Base-by-base conservation (phyloP, 2,113 vertebrate species). In the Sardina pilchardus region DNA sequence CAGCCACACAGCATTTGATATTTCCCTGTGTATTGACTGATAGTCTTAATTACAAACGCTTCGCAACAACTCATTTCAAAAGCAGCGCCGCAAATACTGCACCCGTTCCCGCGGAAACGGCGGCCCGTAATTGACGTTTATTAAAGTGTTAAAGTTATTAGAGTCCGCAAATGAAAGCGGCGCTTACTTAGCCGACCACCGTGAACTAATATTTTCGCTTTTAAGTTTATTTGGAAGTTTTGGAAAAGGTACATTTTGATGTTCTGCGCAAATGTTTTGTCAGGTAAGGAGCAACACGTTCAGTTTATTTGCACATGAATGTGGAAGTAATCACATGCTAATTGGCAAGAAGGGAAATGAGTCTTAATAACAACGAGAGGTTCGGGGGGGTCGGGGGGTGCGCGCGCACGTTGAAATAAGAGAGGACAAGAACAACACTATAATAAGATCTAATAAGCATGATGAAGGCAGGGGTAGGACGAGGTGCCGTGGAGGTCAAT, bases 291-390 rank as follows among this genome's bases (percentile, higher is more conserved):
- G 84, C 86, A 82, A 82, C 50, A 50, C 82, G 39, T 84, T 63
- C 75, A 84, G 90, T 94, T 90, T 92, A 94, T 95, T 95, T 92
- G 92, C 93, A 92, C 93, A 93, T 94, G 93, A 94, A 94, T 93
- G 91, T 93, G 91, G 91, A 92, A 90, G 93, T 94, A 93, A 95
- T 95, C 92, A 92, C 93, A 91, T 91, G 91, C 92, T 91, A 90
- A 95, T 95, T 94, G 93, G 93, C 92, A 93, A 93, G 34, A 93
- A 93, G 93, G 93, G 87, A 93, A 95, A 94, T 95, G 89, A 92
- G 90, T 86, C 90, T 91, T 93, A 90, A 92, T 94, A 91, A 91
- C 88, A 93, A 93, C 89, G 92, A 88, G 93, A 39, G 71, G 85
- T 81, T 82, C 82, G 81, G 82, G 87, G 85, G 85, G 87, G 86